Percentiles rank a stretch among this genome's conserved stretches.
Evolutionary conservation across 2,888 invertebrate species (phyloP).

Genomic region (Lepidochrysops patricia): DNA sequence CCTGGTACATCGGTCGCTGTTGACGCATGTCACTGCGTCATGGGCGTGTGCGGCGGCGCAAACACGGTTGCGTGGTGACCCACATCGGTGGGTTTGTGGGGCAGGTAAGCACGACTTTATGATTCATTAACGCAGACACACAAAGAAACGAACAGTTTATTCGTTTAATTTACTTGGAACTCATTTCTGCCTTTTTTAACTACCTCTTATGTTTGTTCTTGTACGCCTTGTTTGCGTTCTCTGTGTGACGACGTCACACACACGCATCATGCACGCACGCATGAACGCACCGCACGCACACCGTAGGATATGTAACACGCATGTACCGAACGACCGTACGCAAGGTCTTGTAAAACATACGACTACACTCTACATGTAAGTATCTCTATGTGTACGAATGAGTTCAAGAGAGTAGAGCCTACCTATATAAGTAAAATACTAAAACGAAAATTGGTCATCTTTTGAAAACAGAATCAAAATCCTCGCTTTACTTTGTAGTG

Average conservation of each 20-base stretch:
- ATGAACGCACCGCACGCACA: neutral
- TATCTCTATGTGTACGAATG: no score
- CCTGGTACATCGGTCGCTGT: conserved; percentile 18
- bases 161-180: neutral
- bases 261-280: neutral
- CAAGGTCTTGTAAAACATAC: neutral
- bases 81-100: conserved; percentile 18
- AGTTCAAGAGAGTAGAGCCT: no score
- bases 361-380: no score
- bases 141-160: conserved; percentile 7
- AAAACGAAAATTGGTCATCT: no score
- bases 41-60: conserved; percentile 47
- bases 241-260: neutral
- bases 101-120: neutral
- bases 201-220: neutral
- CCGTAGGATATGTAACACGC: neutral
- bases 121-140: conserved; percentile 19
- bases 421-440: no score
- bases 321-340: no score
- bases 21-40: conserved; percentile 46
- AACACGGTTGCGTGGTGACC: conserved; percentile 18
- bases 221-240: neutral
- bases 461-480: no score
- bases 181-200: neutral
- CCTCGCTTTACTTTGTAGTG: no score